phyloP scores from a whole-genome alignment of 1,140 invertebrate genomes.

The Calliphora vicina region DNA sequence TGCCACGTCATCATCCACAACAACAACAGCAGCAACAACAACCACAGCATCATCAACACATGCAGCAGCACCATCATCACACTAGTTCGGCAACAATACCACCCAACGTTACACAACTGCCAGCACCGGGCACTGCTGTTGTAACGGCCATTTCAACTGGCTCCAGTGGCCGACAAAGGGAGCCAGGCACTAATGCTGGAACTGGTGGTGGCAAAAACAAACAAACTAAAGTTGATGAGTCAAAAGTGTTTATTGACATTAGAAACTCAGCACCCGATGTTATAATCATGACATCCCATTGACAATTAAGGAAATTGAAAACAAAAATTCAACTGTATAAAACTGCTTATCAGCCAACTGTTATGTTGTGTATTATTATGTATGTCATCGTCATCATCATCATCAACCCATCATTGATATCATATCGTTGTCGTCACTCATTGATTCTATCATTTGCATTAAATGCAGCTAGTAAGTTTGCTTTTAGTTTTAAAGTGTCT shows the following conservation, averaged over 20 bases:
- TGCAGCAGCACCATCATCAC: conserved; percentile 40
- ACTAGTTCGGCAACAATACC: neutral
- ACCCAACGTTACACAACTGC: conserved; percentile 65
- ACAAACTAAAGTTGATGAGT: conserved; percentile 56
- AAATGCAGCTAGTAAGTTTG: neutral
- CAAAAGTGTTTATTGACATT: conserved; percentile 64
- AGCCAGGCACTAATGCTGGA: neutral
- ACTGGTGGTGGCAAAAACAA: conserved; percentile 17
- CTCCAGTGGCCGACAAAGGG: neutral
- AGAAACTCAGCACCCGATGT: conserved; percentile 85
- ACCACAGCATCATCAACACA: conserved; percentile 9
- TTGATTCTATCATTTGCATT: neutral
- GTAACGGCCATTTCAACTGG: conserved; percentile 65
- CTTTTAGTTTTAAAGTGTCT: neutral
- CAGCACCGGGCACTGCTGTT: conserved; percentile 20
- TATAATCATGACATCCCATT: conserved; percentile 78
- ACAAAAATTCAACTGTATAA: neutral
- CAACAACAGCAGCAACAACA: conserved; percentile 45
- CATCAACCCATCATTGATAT: no score
- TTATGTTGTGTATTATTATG: neutral
- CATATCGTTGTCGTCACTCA: no score
- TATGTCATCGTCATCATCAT: neutral
- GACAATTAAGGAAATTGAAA: conserved; percentile 66
- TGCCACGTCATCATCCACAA: conserved; percentile 16
- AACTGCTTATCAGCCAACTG: neutral